Conservation (phyloP, 2,113 vertebrate genomes). For the Petromus typicus region DNA sequence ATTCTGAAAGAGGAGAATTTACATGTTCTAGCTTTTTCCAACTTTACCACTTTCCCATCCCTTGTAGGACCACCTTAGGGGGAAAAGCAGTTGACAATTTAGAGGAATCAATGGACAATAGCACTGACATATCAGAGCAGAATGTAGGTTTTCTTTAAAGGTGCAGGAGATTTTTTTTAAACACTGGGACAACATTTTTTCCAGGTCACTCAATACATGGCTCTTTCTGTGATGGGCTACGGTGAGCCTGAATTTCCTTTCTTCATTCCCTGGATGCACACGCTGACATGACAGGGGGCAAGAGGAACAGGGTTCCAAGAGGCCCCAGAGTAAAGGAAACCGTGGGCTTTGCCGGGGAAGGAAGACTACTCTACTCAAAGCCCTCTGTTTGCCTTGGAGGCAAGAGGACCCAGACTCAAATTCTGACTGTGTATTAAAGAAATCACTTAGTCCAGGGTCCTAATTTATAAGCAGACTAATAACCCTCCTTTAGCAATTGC, state of each 20-base stretch:
- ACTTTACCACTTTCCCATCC: not conserved
- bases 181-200: not conserved
- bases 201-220: not conserved
- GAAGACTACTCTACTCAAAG: not conserved
- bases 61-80: not conserved
- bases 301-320: not conserved
- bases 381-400: not conserved
- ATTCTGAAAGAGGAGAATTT: not conserved
- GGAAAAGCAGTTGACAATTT: not conserved
- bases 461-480: not conserved
- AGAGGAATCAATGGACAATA: not conserved
- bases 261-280: not conserved
- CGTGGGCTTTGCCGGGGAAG: not conserved
- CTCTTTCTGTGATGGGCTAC: not conserved
- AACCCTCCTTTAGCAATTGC: not conserved
- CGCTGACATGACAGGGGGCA: not conserved
- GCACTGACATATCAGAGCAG: not conserved
- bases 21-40: not conserved
- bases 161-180: no score
- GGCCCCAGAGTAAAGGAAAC: not conserved
- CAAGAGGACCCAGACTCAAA: not conserved
- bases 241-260: not conserved
- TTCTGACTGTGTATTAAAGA: not conserved
- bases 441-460: not conserved
- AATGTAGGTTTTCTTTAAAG: not conserved